A percentile compares a stretch with the other conserved stretches of the same genome.
Conservation (phyloP, 2,113 vertebrate species). For the Rhinoderma darwinii region DNA sequence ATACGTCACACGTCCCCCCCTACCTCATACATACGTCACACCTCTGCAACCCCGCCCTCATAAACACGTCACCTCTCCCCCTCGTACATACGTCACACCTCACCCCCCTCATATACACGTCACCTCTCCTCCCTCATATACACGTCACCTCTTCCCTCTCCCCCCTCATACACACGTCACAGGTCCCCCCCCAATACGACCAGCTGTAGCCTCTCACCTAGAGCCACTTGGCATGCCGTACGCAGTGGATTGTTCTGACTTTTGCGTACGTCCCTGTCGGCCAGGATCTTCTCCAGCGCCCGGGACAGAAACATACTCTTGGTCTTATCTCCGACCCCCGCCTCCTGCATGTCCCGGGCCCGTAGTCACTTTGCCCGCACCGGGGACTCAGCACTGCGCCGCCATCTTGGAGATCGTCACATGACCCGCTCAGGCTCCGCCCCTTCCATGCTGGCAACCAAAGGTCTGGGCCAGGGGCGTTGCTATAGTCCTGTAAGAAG, state of each 20-base stretch:
- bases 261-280: not conserved
- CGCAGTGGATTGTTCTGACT: not conserved
- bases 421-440: not conserved
- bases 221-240: not conserved
- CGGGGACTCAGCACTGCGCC: slow-evolving; percentile 2
- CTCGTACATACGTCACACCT: not conserved
- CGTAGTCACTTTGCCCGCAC: not conserved
- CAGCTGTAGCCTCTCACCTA: not conserved
- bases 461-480: not conserved
- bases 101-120: not conserved
- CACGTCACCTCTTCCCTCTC: too few relatives aligned
- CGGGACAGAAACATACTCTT: slow-evolving; percentile 1
- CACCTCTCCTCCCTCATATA: too few relatives aligned
- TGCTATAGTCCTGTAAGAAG: not conserved
- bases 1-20: too few relatives aligned
- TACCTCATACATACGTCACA: not conserved
- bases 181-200: too few relatives aligned
- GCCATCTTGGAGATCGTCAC: not conserved
- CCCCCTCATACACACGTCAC: too few relatives aligned
- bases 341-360: not conserved
- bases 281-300: slow-evolving; percentile 5
- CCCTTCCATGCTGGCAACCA: not conserved
- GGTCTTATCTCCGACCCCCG: not conserved
- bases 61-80: too few relatives aligned
- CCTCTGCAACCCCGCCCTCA: not conserved